Base-by-base conservation (phyloP, 92 coral and sea anemone species). In the Umimayanthus chanpuru region DNA sequence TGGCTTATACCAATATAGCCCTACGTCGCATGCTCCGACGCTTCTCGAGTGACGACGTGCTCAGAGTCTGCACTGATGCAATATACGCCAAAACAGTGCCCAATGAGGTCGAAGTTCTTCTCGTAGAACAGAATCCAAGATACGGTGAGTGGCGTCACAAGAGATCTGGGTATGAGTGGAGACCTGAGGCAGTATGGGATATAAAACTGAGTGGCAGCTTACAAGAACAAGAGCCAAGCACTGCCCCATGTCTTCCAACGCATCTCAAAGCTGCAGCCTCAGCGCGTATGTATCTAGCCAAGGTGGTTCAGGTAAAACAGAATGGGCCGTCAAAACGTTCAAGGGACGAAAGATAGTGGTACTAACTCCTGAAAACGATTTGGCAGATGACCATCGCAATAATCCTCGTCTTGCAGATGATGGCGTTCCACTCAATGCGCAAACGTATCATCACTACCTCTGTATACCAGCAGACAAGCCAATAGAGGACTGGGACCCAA, bases 381-480 rank as follows among this genome's bases (percentile, higher is more conserved):
- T 32, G 36, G 36, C 2, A 32, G 36, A 32, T 32, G 1, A 50
- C 76, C 85, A 87, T 66, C 76, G 89, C 47, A 77, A 77, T 0
- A 77, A 77, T 43, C 84, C 85, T 44, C 72, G 85, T 0, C 89
- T 87, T 74, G 15, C 40, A 40, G 40, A 28, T 28, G 58, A 0
- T 53, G 73, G 20, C 28, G 61, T 5, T 2, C 74, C 47, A 0
- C 18, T 84, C 20, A 84, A 77, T 36, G 36, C 36, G 36, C 36
- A 32, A 32, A 32, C 36, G 36, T 32, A 2, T 2, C 36, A 32
- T 2, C 36, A 75, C 89, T 87, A 87, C 61, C 85, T 87, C 3
- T 87, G 89, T 64, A 87, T 87, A 23, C 73, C 89, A 0, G 74
- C 47, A 76, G 77, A 32, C 2, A 32, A 32, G 36, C 36, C 36